A percentile compares a stretch with the other conserved stretches of the same genome.
Evolutionary conservation across 2,113 vertebrate species (phyloP).

Genomic region (Brachypteracias leptosomus): DNA sequence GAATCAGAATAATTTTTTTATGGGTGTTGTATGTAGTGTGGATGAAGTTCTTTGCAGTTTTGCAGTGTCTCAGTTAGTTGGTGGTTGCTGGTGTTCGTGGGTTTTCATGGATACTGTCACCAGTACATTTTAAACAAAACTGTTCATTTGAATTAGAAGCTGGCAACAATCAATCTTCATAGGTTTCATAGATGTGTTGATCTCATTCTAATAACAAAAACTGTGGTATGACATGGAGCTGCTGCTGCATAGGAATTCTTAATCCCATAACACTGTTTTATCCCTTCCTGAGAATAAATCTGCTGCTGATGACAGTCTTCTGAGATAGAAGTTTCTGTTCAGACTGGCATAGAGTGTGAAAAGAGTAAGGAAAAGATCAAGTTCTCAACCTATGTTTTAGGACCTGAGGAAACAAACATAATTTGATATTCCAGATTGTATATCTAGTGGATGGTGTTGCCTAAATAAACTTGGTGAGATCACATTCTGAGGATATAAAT

Average conservation of each 20-base stretch:
- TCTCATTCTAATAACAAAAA: neutral
- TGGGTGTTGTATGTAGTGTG: neutral
- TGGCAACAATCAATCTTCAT: neutral
- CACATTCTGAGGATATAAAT: neutral
- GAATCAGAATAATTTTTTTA: neutral
- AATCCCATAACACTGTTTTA: neutral
- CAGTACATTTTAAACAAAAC: neutral
- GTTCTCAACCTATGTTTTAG: neutral
- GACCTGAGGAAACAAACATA: neutral
- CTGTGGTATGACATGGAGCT: neutral
- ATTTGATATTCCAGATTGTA: neutral
- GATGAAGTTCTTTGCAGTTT: neutral
- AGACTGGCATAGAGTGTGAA: neutral
- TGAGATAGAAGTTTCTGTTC: neutral
- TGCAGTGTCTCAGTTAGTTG: neutral
- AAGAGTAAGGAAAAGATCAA: neutral
- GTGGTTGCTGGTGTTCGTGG: neutral
- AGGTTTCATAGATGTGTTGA: neutral
- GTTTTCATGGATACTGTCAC: neutral
- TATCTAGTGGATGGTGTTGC: neutral
- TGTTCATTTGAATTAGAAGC: neutral
- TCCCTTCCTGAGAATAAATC: neutral
- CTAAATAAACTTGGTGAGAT: neutral
- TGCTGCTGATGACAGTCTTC: neutral
- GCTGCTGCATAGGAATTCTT: neutral